Conservation (phyloP, 2,888 invertebrate species). For the Chaetogeoica ovagalla region DNA sequence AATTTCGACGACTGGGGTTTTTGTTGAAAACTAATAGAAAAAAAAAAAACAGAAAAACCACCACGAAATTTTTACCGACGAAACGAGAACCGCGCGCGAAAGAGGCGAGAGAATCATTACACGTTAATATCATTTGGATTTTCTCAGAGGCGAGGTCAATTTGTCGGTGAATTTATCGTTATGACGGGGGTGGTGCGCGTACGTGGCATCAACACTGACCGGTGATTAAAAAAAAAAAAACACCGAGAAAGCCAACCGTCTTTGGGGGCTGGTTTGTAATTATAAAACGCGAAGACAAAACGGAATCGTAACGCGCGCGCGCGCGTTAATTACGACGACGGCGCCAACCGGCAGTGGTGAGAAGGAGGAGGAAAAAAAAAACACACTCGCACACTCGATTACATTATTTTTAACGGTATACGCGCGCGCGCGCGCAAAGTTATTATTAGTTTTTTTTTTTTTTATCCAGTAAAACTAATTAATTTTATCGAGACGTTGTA, state of each 20-base stretch:
- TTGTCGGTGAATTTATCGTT: not conserved
- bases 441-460: constrained; percentile 22
- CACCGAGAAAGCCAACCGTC: no score
- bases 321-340: constrained; percentile 28
- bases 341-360: constrained; percentile 7
- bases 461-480: constrained; percentile 33
- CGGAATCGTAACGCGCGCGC: constrained; percentile 23
- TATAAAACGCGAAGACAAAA: constrained; percentile 40
- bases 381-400: not conserved
- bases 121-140: no score
- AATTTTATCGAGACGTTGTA: constrained; percentile 16
- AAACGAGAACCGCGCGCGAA: no score
- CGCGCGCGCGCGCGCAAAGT: not conserved
- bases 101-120: no score
- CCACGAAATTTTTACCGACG: no score
- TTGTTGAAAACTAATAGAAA: no score
- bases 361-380: not conserved
- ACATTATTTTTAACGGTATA: constrained; percentile 28
- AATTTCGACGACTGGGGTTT: no score
- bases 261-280: constrained; percentile 48
- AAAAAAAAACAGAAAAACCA: no score
- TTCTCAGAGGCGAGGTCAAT: constrained; percentile 2
- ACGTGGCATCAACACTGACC: constrained; percentile 7
- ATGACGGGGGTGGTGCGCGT: not conserved
- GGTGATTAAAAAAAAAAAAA: constrained; percentile 40